Evolutionary conservation across 2,888 invertebrate genomes (phyloP), one percentile per base, ranked within the genome.

Genomic region (Sicus ferrugineus): DNA sequence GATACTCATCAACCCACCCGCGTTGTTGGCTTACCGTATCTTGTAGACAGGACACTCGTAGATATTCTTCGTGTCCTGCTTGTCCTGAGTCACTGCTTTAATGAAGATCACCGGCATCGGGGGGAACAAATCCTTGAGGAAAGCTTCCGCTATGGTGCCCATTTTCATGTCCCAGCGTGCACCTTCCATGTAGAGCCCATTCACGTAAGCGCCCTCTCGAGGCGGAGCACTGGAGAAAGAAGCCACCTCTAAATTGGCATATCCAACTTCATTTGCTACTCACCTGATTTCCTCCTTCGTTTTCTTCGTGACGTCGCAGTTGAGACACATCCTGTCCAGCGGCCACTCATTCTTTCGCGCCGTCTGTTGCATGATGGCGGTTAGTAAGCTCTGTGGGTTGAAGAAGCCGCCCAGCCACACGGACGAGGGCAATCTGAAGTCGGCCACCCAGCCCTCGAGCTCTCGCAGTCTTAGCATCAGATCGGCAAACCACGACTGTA

Each of bases 331-430:
- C 84, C 95, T 94, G 86, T 97, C 97, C 71, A 97, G 87, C 0
- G 97, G 97, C 93, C 96, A 95, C 84, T 97, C 97, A 84, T 97
- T 96, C 86, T 93, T 96, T 59, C 97, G 89, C 1, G 97, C 97
- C 67, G 96, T 96, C 86, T 95, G 96, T 86, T 98, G 97, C 96
- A 97, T 97, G 80, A 97, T 96, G 42, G 97, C 97, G 0, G 97
- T 97, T 38, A 98, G 87, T 86, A 98, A 96, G 11, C 96, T 96
- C 85, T 97, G 97, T 0, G 97, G 97, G 86, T 97, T 97, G 87
- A 97, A 97, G 85, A 98, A 96, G 7, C 97, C 97, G 11, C 93
- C 95, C 66, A 97, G 87, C 97, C 97, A 97, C 16, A 97, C 93
- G 0, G 94, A 90, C 0, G 94, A 88, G 0, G 97, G 96, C 75